Conservation (phyloP, 1,140 invertebrate genomes). For the Phocides pigmalion region DNA sequence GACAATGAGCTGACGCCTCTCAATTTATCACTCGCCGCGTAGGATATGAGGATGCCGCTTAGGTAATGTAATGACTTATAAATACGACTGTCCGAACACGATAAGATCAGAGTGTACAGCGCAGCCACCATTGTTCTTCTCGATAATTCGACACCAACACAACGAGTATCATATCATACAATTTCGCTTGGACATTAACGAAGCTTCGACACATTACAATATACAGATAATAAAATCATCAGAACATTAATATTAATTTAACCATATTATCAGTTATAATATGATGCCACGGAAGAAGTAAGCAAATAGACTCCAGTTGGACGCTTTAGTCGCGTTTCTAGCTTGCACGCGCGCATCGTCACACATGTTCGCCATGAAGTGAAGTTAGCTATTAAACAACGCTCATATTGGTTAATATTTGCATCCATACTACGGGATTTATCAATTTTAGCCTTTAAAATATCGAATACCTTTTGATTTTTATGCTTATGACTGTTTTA, state of each 20-base stretch:
- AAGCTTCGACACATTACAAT: not conserved
- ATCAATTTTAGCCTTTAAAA: too few relatives aligned
- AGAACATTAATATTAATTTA: not conserved
- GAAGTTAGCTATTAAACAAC: too few relatives aligned
- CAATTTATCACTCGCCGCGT: slow-evolving; percentile 47
- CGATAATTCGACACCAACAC: not conserved
- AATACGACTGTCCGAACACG: slow-evolving; percentile 7
- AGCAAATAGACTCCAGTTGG: too few relatives aligned
- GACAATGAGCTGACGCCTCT: slow-evolving; percentile 48
- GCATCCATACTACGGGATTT: too few relatives aligned
- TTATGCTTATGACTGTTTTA: too few relatives aligned
- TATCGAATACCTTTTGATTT: too few relatives aligned
- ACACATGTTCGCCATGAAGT: too few relatives aligned
- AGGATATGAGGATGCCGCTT: slow-evolving; percentile 35
- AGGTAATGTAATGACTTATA: slow-evolving; percentile 21
- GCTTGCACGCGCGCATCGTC: too few relatives aligned
- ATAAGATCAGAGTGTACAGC: not conserved
- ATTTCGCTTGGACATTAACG: slow-evolving; percentile 1
- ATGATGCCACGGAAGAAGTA: not conserved
- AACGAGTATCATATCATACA: slow-evolving; percentile 5
- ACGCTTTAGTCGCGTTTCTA: too few relatives aligned
- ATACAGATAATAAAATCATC: not conserved
- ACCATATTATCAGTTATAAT: not conserved
- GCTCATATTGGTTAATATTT: too few relatives aligned
- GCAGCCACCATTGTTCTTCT: not conserved